Conservation (phyloP, 2,888 invertebrate genomes). For the Cephus pygmeus region DNA sequence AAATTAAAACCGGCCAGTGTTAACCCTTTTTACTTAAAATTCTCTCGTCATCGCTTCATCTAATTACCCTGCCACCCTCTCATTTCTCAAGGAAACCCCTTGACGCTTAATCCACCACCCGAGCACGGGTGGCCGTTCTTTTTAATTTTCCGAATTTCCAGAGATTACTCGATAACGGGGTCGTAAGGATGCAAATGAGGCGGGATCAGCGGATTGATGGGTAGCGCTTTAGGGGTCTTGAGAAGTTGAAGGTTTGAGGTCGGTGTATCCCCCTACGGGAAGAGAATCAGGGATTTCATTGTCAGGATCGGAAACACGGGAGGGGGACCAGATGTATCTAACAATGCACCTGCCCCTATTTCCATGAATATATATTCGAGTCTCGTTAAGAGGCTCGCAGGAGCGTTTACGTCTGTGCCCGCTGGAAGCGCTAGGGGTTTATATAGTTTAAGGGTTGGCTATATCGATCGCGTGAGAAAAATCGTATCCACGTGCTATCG, state of each 20-base stretch:
- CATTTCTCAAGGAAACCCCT: neutral
- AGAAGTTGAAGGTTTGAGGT: constrained; percentile 16
- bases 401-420: neutral
- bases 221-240: constrained; percentile 14
- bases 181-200: constrained; percentile 44
- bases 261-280: constrained; percentile 58
- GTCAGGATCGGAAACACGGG: constrained; percentile 60
- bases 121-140: neutral
- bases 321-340: constrained; percentile 47
- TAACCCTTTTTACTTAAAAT: neutral
- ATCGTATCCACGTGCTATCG: neutral
- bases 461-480: neutral
- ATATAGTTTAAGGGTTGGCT: neutral
- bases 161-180: constrained; percentile 32
- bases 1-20: neutral
- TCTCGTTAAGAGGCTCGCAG: neutral
- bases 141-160: neutral
- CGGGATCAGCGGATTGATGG: constrained; percentile 47
- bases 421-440: neutral
- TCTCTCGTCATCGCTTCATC: neutral
- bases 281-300: constrained; percentile 57
- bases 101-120: neutral
- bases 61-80: neutral
- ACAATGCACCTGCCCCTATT: neutral
- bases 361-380: neutral